Evolutionary conservation across 1,140 invertebrate species (phyloP).

Genomic region (Cherax destructor): DNA sequence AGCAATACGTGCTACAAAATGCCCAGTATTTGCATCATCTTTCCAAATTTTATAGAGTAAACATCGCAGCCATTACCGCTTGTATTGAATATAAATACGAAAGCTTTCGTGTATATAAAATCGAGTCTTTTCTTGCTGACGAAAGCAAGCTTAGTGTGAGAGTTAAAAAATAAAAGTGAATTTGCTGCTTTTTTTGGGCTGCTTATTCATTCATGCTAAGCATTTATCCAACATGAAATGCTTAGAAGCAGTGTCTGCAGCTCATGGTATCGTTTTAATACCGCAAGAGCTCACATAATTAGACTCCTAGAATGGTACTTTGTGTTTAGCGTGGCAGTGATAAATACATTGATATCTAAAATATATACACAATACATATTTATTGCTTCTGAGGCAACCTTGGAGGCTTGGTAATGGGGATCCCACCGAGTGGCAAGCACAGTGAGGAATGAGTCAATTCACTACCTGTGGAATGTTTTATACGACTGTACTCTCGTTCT

Average conservation of each 20-base stretch:
- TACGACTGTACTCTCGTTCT: too few relatives aligned
- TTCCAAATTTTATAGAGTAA: too few relatives aligned
- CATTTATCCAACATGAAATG: neutral
- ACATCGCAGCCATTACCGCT: too few relatives aligned
- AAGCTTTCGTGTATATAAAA: neutral
- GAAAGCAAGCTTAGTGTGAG: neutral
- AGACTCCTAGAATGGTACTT: neutral
- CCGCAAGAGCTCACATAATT: neutral
- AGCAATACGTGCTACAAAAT: too few relatives aligned
- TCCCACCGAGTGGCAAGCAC: too few relatives aligned
- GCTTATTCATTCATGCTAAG: neutral
- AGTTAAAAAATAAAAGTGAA: neutral
- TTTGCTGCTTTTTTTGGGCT: neutral
- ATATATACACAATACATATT: conserved; percentile 18
- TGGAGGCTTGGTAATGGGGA: neutral
- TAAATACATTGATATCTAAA: conserved; percentile 13
- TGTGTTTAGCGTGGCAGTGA: conserved; percentile 44
- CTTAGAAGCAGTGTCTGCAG: neutral
- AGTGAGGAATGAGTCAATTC: too few relatives aligned
- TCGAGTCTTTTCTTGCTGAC: neutral
- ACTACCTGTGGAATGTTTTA: too few relatives aligned
- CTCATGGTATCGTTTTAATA: neutral
- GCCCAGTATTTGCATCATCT: too few relatives aligned
- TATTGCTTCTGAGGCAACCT: conserved; percentile 32
- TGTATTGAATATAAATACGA: neutral